Percentiles rank a stretch among this genome's conserved stretches.
These are phyloP conservation scores for Ctenopoma multispine DNA, from an alignment of 2,797 vertebrate species.

Conservation along the genomic window DNA sequence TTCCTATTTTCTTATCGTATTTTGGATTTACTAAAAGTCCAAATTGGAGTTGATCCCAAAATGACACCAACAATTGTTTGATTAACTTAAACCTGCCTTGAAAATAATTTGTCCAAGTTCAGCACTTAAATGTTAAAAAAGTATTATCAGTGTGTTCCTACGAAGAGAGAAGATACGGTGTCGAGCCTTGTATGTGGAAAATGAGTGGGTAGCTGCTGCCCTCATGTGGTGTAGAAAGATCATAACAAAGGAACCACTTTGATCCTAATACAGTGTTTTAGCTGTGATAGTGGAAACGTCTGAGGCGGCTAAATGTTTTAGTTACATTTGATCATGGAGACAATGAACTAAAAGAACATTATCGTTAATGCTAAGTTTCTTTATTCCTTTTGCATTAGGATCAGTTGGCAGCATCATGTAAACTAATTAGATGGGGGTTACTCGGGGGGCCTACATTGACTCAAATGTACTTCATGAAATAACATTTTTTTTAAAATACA, in stretches of 20 bases:
- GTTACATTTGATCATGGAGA: conserved; percentile 24
- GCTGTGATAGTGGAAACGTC: conserved; percentile 68
- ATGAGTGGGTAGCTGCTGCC: conserved; percentile 40
- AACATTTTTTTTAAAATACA: conserved; percentile 21
- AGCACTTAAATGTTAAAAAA: conserved; percentile 76
- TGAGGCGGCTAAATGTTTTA: conserved; percentile 31
- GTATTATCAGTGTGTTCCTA: conserved; percentile 50
- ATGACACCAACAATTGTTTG: conserved; percentile 45
- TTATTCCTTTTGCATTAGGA: conserved; percentile 17
- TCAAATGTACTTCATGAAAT: conserved; percentile 31
- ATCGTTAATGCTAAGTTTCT: conserved; percentile 15
- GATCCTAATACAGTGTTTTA: conserved; percentile 82
- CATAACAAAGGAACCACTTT: conserved; percentile 53
- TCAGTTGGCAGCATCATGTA: conserved; percentile 49
- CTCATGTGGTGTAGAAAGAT: conserved; percentile 53
- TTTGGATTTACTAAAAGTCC: conserved; percentile 66
- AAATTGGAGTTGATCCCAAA: conserved; percentile 62
- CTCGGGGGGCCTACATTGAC: background rate
- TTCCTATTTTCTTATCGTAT: conserved; percentile 36
- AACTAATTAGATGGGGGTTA: conserved; percentile 34
- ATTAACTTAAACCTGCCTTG: conserved; percentile 62
- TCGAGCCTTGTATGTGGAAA: background rate
- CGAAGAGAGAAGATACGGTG: background rate
- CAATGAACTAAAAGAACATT: conserved; percentile 5
- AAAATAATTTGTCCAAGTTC: conserved; percentile 58